Percentiles rank a stretch among this genome's conserved stretches.
Conservation (phyloP, 2,888 invertebrate species). For the Alviniconcha strummeri region DNA sequence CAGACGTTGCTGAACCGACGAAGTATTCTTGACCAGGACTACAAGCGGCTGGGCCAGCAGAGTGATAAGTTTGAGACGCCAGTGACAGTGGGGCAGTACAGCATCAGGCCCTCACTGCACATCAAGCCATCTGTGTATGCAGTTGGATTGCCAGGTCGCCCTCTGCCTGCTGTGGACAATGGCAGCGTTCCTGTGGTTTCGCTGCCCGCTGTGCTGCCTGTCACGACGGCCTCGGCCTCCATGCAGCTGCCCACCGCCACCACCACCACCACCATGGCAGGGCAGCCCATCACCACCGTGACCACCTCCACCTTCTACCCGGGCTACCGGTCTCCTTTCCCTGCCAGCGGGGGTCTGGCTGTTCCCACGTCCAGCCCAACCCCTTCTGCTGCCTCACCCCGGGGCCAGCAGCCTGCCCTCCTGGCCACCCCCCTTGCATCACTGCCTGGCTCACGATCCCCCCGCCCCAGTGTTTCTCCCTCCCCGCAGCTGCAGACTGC, state of each 20-base stretch:
- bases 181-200: background rate
- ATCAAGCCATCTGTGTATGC: slow-evolving; percentile 40
- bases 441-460: slow-evolving; percentile 17
- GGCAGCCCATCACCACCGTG: slow-evolving; percentile 7
- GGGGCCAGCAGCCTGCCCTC: background rate
- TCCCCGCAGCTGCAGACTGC: slow-evolving; percentile 10
- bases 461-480: background rate
- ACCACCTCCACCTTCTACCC: slow-evolving; percentile 16
- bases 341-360: background rate
- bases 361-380: background rate
- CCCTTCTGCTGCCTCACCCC: slow-evolving; percentile 10
- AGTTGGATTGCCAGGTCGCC: slow-evolving; percentile 18
- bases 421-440: background rate
- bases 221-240: slow-evolving; percentile 24
- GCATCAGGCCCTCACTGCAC: slow-evolving; percentile 42
- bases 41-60: slow-evolving; percentile 86
- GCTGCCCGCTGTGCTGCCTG: background rate
- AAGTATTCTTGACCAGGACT: slow-evolving; percentile 95
- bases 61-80: slow-evolving; percentile 85
- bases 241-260: slow-evolving; percentile 26
- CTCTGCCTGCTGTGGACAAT: slow-evolving; percentile 9
- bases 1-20: slow-evolving; percentile 92
- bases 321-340: background rate
- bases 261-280: slow-evolving; percentile 26
- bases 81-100: slow-evolving; percentile 43